Conservation (phyloP, 2,797 vertebrate species). For the Pantherophis vulpinus region DNA sequence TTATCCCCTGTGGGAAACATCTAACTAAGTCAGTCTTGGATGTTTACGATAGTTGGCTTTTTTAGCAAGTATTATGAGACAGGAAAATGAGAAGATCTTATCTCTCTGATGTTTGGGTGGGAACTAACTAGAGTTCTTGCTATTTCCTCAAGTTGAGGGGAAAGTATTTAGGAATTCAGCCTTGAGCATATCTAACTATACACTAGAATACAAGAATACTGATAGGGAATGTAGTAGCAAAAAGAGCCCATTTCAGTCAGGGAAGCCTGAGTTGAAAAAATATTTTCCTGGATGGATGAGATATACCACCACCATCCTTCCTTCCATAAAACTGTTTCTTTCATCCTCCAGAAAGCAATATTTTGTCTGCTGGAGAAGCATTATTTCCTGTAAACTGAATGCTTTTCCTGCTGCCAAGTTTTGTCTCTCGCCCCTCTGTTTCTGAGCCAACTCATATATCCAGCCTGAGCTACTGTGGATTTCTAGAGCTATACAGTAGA, state of each 20-base stretch:
- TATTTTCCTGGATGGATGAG: not conserved
- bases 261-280: not conserved
- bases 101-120: not conserved
- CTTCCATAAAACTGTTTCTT: not conserved
- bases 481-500: not conserved
- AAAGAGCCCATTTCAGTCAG: not conserved
- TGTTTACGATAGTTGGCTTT: not conserved
- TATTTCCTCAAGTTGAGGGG: not conserved
- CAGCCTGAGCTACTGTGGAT: not conserved
- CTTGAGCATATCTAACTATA: not conserved
- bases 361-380: not conserved
- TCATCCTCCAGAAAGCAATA: slow-evolving; percentile 14
- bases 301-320: too few species aligned
- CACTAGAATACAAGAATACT: not conserved
- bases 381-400: slow-evolving; percentile 8
- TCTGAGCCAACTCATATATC: not conserved
- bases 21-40: not conserved
- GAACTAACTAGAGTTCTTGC: not conserved
- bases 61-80: not conserved
- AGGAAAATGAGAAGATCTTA: too few species aligned
- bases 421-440: not conserved
- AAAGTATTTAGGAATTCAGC: not conserved
- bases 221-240: not conserved
- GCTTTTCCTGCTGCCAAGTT: slow-evolving; percentile 7
- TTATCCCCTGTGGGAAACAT: not conserved